Base-by-base conservation (phyloP, 2,888 invertebrate species). In the Dolichopus griseipennis region DNA sequence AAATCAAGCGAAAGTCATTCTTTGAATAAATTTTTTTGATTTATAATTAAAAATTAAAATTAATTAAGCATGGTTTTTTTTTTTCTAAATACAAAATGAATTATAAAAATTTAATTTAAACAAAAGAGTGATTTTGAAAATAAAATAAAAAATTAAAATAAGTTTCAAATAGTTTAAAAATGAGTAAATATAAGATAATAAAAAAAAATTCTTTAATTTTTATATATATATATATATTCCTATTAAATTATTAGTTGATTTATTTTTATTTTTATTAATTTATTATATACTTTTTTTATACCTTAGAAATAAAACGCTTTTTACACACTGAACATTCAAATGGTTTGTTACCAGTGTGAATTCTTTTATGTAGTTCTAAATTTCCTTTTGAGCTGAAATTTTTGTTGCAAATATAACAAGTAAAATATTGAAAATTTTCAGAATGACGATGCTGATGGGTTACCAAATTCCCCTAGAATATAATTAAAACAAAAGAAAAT, bases 301-400 rank as follows among this genome's bases (percentile, higher is more conserved):
- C 52, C 15, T 43, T 65, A 6, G 69, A 69, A 15, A 69, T 52
- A 37, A 69, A 69, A 21, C 69, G 67, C 34, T 69, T 69, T 20
- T 63, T 52, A 65, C 69, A 69, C 65, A 43, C 62, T 18, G n/a
- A 52, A 33, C 69, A 69, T n/a, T 22, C 10, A 67, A 67, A 67
- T 10, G 67, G 67, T 21, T 63, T 61, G 33, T 69, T 67, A n/a
- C 67, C 67, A 18, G 69, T 69, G 27, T 69, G 69, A 33, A 69
- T 69, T 52, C 69, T 61, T 66, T 67, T 65, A 34, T 69, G 69
- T 18, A 52, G 52, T 52, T 52, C 52, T 52, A 52, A 52, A 52
- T 52, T 52, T 52, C 52, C 52, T 52, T 52, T 52, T 52, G 52
- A 52, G 52, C 52, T 52, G 52, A 18, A 52, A 52, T 52, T 52